Conservation (phyloP, 1,140 invertebrate genomes). For the Camponotus vicinus region DNA sequence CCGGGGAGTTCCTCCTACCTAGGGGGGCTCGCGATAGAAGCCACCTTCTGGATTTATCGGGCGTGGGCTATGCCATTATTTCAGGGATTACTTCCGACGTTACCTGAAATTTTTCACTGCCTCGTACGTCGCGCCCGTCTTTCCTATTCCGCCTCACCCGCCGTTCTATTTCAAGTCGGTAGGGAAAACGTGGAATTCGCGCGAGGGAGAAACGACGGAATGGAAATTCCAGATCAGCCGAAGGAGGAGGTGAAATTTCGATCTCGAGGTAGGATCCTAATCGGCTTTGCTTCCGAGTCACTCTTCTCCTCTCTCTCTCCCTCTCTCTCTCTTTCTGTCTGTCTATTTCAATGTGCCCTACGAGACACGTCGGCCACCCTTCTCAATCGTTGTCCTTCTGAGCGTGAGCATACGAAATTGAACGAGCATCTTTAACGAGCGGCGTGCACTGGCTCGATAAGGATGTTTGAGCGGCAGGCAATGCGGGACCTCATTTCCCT, state of each 20-base stretch:
- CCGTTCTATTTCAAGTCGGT: not conserved
- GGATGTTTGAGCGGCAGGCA: conserved; percentile 62
- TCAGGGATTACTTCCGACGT: conserved; percentile 73
- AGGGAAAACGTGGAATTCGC: conserved; percentile 47
- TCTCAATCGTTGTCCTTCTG: conserved; percentile 51
- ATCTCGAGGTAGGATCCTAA: conserved; percentile 67
- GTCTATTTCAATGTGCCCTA: not conserved
- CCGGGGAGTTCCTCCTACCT: conserved; percentile 62
- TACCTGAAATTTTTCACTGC: conserved; percentile 61
- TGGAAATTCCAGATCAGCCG: conserved; percentile 50
- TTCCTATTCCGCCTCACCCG: not conserved
- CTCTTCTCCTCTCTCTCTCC: not conserved
- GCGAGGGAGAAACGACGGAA: conserved; percentile 37
- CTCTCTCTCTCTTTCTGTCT: not conserved
- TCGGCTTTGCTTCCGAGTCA: conserved; percentile 69
- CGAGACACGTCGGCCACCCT: conserved; percentile 18
- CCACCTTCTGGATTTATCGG: conserved; percentile 77
- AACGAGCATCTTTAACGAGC: conserved; percentile 74
- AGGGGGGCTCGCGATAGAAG: conserved; percentile 36
- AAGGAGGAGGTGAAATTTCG: conserved; percentile 66
- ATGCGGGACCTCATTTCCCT: conserved; percentile 62
- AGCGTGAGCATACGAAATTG: conserved; percentile 70
- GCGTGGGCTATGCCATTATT: conserved; percentile 75
- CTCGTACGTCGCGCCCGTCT: conserved; percentile 53
- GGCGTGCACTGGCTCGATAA: conserved; percentile 72